Percentiles rank a stretch among this genome's conserved stretches.
These are phyloP conservation scores for Labeo calbasu DNA, from an alignment of 2,797 vertebrate species.

Conservation along the genomic window DNA sequence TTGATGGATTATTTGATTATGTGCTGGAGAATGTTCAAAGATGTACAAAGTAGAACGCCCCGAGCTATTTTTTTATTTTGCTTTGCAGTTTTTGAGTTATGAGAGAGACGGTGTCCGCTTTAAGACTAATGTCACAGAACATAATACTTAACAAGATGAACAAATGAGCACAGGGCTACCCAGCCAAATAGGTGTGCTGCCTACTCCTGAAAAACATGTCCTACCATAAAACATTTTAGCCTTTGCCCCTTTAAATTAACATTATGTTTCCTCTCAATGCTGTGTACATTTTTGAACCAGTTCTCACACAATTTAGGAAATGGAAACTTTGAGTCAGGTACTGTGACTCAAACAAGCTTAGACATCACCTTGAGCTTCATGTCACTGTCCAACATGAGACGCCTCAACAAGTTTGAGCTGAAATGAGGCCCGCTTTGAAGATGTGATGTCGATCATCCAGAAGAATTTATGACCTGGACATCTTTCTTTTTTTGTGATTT, in stretches of 20 bases:
- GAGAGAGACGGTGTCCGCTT: background rate
- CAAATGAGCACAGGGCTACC: background rate
- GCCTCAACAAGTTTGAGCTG: conserved; percentile 42
- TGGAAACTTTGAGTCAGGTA: conserved; percentile 36
- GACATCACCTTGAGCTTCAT: conserved; percentile 36
- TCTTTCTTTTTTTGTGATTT: background rate
- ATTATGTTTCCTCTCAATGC: background rate
- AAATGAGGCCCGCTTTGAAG: conserved; percentile 6
- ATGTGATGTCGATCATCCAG: conserved; percentile 32
- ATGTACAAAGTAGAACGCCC: background rate
- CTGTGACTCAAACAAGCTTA: conserved; percentile 36
- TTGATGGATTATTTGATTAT: background rate
- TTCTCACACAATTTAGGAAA: conserved; percentile 15
- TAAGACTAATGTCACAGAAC: conserved; percentile 4
- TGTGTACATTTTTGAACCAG: background rate
- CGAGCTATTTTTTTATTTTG: background rate
- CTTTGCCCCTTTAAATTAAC: background rate
- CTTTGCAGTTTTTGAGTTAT: conserved; percentile 11
- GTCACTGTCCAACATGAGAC: conserved; percentile 28
- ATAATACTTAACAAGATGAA: conserved; percentile 15
- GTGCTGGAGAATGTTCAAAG: conserved; percentile 1
- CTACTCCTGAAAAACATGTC: background rate
- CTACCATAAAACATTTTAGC: background rate
- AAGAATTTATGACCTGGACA: conserved; percentile 10
- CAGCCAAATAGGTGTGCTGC: background rate